phyloP scores from a whole-genome alignment of 2,113 vertebrate genomes.

The Catagonus wagneri region DNA sequence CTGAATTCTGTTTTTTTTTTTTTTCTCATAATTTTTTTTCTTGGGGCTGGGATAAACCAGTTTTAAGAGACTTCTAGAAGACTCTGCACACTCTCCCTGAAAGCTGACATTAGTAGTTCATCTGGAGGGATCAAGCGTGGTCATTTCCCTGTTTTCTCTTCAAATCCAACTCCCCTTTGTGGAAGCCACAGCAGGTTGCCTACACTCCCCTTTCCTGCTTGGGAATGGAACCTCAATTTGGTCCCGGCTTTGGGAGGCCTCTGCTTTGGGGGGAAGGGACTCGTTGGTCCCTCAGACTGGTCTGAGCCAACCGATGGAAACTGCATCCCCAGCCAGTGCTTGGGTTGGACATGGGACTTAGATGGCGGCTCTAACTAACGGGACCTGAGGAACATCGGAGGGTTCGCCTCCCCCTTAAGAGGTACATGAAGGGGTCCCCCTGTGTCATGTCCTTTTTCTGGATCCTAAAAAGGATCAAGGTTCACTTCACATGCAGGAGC shows the following conservation, averaged over 20 bases:
- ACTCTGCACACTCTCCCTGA: neutral
- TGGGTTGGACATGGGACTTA: neutral
- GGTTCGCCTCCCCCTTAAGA: neutral
- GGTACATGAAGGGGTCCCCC: neutral
- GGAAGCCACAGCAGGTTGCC: neutral
- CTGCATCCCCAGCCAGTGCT: neutral
- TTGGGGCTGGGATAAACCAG: neutral
- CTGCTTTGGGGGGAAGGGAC: neutral
- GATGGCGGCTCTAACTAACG: neutral
- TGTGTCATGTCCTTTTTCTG: neutral
- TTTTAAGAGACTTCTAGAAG: slow-evolving; percentile 19
- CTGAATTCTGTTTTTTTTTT: neutral
- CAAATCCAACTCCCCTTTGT: neutral
- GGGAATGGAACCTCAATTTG: neutral
- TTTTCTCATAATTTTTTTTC: fast-evolving
- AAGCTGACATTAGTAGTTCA: neutral
- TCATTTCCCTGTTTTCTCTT: neutral
- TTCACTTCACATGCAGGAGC: neutral
- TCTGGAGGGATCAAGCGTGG: neutral
- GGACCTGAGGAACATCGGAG: neutral
- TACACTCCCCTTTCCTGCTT: neutral
- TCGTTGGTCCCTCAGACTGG: fast-evolving
- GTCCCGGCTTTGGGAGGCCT: neutral
- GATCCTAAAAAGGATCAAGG: neutral
- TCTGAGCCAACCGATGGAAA: fast-evolving